Percentiles rank a stretch among this genome's conserved stretches.
phyloP scores from a whole-genome alignment of 2,113 vertebrate species.

The Salvelinus alpinus region DNA sequence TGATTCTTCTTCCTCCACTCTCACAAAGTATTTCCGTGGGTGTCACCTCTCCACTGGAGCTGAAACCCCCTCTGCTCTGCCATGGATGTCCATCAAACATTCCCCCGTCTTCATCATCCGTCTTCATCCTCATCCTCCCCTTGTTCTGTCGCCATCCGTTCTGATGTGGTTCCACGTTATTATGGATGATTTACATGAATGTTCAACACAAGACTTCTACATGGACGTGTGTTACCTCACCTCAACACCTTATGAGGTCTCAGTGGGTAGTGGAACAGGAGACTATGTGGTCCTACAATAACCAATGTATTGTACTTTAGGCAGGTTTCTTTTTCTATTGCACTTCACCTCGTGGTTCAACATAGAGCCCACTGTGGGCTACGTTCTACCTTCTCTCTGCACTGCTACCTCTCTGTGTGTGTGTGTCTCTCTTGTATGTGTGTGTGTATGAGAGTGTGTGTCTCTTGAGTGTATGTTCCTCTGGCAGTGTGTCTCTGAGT shows the following conservation, averaged over 20 bases:
- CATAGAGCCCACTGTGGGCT: background rate
- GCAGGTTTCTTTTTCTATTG: slow-evolving; percentile 12
- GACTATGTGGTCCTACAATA: too few relatives aligned
- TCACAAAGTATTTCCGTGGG: background rate
- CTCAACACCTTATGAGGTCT: background rate
- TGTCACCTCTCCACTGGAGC: background rate
- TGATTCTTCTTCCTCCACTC: background rate
- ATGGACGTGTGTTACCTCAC: background rate
- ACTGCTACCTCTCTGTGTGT: slow-evolving; percentile 2
- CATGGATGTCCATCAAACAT: background rate
- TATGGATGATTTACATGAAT: too few relatives aligned
- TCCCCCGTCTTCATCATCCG: slow-evolving; percentile 10
- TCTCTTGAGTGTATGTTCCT: slow-evolving; percentile 55
- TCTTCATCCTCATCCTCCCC: slow-evolving; percentile 16
- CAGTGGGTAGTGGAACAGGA: too few relatives aligned
- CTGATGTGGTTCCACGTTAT: background rate
- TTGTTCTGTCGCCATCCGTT: background rate
- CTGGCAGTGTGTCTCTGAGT: slow-evolving; percentile 39
- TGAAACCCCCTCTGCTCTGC: slow-evolving; percentile 19
- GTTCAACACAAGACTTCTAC: background rate
- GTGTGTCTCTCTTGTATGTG: background rate
- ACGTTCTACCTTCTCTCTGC: background rate
- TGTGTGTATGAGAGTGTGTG: background rate
- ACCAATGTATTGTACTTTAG: too few relatives aligned
- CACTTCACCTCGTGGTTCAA: slow-evolving; percentile 3